Evolutionary conservation across 2,888 invertebrate genomes (phyloP).

Genomic region (Apodemia duryi): DNA sequence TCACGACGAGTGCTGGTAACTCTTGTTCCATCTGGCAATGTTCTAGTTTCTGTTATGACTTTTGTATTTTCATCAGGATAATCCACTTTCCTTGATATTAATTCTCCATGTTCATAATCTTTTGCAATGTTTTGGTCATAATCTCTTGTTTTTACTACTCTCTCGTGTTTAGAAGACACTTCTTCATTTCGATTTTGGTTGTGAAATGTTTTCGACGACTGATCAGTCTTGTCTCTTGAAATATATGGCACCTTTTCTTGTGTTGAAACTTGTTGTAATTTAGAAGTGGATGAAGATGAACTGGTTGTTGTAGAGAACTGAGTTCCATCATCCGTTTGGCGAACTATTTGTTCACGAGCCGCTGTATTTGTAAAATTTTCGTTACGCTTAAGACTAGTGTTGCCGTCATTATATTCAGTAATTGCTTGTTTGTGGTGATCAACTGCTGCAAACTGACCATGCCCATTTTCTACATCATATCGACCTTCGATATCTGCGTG

Average conservation of each 20-base stretch:
- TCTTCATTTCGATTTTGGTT: constrained; percentile 48
- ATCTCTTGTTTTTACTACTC: constrained; percentile 41
- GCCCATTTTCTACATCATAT: constrained; percentile 82
- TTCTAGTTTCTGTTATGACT: constrained; percentile 83
- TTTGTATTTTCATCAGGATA: constrained; percentile 83
- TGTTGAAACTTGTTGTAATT: constrained; percentile 57
- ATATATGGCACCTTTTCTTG: constrained; percentile 58
- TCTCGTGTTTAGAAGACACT: constrained; percentile 34
- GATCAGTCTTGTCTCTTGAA: constrained; percentile 49
- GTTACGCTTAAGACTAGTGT: constrained; percentile 59
- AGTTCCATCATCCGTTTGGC: constrained; percentile 62
- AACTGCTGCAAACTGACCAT: constrained; percentile 81
- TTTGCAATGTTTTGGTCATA: constrained; percentile 43
- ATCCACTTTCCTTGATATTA: constrained; percentile 78
- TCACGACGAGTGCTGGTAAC: constrained; percentile 85
- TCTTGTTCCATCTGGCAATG: constrained; percentile 82
- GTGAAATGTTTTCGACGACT: constrained; percentile 36
- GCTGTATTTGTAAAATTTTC: constrained; percentile 57
- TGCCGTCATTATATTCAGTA: constrained; percentile 65
- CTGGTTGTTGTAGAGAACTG: constrained; percentile 56
- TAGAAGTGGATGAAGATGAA: constrained; percentile 56
- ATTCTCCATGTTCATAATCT: constrained; percentile 58
- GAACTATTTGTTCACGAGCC: constrained; percentile 58
- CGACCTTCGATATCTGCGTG: constrained; percentile 82
- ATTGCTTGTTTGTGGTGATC: constrained; percentile 79